Percentiles rank a stretch among this genome's conserved stretches.
These are phyloP conservation scores for Notoglanidium macrostoma DNA, from an alignment of 2,797 vertebrate species.

Conservation along the genomic window DNA sequence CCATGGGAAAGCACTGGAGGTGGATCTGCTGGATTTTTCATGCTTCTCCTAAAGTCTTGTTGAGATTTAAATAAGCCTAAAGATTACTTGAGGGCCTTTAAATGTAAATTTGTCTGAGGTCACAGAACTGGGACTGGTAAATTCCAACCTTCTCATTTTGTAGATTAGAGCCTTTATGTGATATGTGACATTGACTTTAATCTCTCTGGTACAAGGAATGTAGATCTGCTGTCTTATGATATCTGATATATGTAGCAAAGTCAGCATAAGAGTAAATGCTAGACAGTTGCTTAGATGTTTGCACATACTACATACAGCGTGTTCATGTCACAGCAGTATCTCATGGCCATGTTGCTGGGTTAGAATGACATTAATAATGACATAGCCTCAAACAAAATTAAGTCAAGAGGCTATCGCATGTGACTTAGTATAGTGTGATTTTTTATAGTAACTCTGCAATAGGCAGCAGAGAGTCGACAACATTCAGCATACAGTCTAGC, in stretches of 20 bases:
- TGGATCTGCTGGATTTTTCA: conserved; percentile 64
- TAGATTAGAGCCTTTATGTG: conserved; percentile 71
- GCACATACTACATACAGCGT: background rate
- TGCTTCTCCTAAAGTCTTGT: conserved; percentile 67
- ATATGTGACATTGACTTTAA: conserved; percentile 67
- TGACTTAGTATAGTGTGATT: background rate
- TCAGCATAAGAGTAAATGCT: conserved; percentile 57
- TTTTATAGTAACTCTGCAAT: background rate
- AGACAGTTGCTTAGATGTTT: background rate
- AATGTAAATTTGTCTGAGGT: conserved; percentile 76
- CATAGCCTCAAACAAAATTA: background rate
- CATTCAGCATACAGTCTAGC: background rate
- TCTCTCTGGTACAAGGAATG: conserved; percentile 56
- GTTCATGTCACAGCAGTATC: background rate
- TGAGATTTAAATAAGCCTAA: conserved; percentile 80
- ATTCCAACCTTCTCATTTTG: conserved; percentile 74
- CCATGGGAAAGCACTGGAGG: conserved; percentile 71
- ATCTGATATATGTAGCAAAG: conserved; percentile 68
- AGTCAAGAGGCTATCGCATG: background rate
- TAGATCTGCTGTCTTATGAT: conserved; percentile 19
- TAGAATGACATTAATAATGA: background rate
- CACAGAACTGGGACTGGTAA: conserved; percentile 74
- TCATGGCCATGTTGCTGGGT: background rate
- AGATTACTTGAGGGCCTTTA: conserved; percentile 80
- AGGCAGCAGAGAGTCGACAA: background rate